Base-by-base conservation (phyloP, 2,888 invertebrate species). In the Macrophya annulata region DNA sequence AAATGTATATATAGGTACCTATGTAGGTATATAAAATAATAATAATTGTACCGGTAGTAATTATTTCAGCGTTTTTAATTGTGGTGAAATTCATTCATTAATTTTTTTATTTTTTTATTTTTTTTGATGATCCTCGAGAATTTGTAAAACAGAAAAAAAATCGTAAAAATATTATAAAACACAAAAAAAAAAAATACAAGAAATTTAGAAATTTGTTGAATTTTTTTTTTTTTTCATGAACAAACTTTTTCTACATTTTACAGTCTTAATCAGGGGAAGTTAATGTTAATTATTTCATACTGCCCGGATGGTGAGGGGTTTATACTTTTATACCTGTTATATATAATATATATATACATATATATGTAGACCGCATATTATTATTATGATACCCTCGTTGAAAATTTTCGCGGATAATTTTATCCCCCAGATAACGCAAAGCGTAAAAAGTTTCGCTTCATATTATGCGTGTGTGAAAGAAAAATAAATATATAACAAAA, bases 211-310 rank as follows among this genome's bases (percentile, higher is more conserved):
- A 8, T 55, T n/a, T 6, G 55, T 2, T 17, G n/a, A 55, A 55
- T 55, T 55, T 55, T 31, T 31, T 31, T 31, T 31, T 31, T 3
- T 1, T 31, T 31, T 31, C 31, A 15, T 1, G 12, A 68, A 6
- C 21, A 68, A 68, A 68, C 5, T 68, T 68, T 31, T 68, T 17
- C 31, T 1, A 1, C 68, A 12, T 68, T 68, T 31, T 31, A 31
- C 31, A 65, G 21, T 65, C 25, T 25, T 4, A 31, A 68, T 21
- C 31, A 12, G 31, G 10, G 31, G 15, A 31, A 31, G 65, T 65
- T 65, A 65, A 65, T 31, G 65, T 65, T 65, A 31, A 65, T 65
- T 65, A 65, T 65, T 65, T 65, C 65, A 31, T 31, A 15, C 65
- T 31, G 31, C 10, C 65, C 65, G 65, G 65, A 31, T 12, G 65